Conservation (phyloP, 2,888 invertebrate species). For the Meandrusa payeni region DNA sequence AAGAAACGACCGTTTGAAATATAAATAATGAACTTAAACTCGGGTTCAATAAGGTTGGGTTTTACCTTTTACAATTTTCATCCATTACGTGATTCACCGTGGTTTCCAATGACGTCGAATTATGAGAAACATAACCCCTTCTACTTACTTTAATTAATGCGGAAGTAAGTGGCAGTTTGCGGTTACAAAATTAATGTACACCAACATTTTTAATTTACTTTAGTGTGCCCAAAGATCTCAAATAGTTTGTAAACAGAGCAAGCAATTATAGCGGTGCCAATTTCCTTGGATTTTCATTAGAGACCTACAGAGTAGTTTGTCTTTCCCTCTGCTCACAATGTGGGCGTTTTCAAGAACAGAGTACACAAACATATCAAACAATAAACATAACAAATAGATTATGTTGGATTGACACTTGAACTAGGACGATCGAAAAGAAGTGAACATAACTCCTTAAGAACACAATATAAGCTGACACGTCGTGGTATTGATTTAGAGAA, state of each 20-base stretch:
- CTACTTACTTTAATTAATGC: constrained; percentile 6
- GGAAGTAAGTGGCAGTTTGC: constrained; percentile 6
- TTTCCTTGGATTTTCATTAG: too few relatives aligned
- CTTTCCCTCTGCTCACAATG: too few relatives aligned
- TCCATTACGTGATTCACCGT: constrained; percentile 12
- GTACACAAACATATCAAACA: too few relatives aligned
- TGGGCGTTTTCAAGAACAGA: too few relatives aligned
- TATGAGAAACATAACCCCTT: constrained; percentile 19
- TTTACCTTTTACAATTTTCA: not conserved
- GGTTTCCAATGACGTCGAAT: constrained; percentile 21
- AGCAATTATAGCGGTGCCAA: not conserved
- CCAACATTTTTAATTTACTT: not conserved
- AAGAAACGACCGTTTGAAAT: not conserved
- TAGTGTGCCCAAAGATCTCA: not conserved
- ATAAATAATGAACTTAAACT: constrained; percentile 6
- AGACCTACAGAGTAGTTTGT: too few relatives aligned
- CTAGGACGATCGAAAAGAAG: too few relatives aligned
- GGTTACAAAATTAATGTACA: constrained; percentile 5
- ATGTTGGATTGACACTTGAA: too few relatives aligned
- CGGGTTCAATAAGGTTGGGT: not conserved
- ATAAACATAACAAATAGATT: too few relatives aligned
- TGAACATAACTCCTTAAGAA: too few relatives aligned
- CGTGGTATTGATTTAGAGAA: too few relatives aligned
- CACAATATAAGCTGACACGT: too few relatives aligned
- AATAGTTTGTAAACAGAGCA: not conserved